These are phyloP conservation scores for Decapterus maruadsi DNA, from an alignment of 2,797 vertebrate genomes.

Conservation along the genomic window DNA sequence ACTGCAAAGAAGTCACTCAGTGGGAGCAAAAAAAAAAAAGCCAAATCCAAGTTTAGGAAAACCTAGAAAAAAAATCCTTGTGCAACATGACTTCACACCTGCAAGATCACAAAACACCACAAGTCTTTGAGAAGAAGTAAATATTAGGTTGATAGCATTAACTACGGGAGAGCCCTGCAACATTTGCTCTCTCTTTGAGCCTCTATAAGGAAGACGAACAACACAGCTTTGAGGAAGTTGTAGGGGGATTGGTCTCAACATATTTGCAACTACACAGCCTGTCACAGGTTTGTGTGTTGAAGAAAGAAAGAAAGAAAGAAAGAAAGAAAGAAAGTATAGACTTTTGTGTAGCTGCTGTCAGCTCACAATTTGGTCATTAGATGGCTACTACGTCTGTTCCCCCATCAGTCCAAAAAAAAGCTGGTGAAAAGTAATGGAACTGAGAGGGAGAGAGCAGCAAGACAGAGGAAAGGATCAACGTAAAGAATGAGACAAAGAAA, in stretches of 20 bases:
- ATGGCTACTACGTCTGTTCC: background rate
- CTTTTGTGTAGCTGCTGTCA: background rate
- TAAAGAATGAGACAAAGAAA: conserved; percentile 26
- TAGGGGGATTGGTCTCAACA: conserved; percentile 29
- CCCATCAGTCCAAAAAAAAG: background rate
- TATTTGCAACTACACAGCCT: conserved; percentile 15
- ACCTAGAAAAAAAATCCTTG: too few species aligned
- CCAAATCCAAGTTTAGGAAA: too few species aligned
- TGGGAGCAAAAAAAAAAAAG: too few species aligned
- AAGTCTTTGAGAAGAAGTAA: conserved; percentile 3
- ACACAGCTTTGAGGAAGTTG: conserved; percentile 38
- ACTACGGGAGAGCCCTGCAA: background rate
- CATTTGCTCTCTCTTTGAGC: background rate
- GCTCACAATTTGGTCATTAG: background rate
- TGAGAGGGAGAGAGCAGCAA: background rate
- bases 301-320: too few species aligned
- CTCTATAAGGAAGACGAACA: conserved; percentile 47
- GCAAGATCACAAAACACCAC: too few species aligned
- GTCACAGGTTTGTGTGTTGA: conserved; percentile 16
- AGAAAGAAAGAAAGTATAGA: too few species aligned
- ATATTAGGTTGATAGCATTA: background rate
- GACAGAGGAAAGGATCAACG: conserved; percentile 16
- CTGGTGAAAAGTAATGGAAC: conserved; percentile 6
- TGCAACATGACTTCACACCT: too few species aligned
- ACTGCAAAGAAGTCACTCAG: too few species aligned